Evolutionary conservation across 2,797 vertebrate species (phyloP).

Genomic region (Acestrorhynchus altus): DNA sequence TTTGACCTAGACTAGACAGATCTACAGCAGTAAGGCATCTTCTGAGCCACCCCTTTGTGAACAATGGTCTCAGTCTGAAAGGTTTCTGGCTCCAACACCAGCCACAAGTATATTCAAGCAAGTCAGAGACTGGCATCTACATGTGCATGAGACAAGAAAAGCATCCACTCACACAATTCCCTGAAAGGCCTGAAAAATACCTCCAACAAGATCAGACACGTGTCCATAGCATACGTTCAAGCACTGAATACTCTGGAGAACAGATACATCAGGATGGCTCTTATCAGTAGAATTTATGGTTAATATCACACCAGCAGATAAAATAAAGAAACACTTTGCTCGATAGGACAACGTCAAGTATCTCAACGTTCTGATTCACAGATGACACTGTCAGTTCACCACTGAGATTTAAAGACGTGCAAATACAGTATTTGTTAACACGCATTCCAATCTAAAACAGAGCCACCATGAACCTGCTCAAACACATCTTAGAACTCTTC

Average conservation of each 20-base stretch:
- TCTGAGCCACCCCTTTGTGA: too few relatives aligned
- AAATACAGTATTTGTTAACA: background rate
- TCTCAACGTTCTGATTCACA: background rate
- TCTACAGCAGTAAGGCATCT: too few relatives aligned
- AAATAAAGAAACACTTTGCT: background rate
- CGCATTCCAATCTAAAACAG: background rate
- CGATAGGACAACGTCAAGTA: background rate
- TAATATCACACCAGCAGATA: background rate
- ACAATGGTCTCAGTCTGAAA: too few relatives aligned
- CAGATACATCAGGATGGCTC: background rate
- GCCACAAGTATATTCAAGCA: background rate
- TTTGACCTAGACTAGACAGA: too few relatives aligned
- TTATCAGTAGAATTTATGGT: background rate
- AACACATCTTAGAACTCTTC: background rate
- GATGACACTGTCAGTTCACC: background rate
- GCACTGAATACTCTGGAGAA: background rate
- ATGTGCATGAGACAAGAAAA: background rate
- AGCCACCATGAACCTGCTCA: background rate
- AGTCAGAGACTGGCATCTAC: background rate
- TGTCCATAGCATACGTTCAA: background rate
- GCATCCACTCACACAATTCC: background rate
- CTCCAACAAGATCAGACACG: slow-evolving; percentile 42
- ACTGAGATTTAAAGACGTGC: background rate
- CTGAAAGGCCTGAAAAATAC: background rate
- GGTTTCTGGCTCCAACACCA: too few relatives aligned